Evolutionary conservation across 2,113 vertebrate species (phyloP), one percentile per base, ranked within the genome.

Genomic region (Trachemys scripta): DNA sequence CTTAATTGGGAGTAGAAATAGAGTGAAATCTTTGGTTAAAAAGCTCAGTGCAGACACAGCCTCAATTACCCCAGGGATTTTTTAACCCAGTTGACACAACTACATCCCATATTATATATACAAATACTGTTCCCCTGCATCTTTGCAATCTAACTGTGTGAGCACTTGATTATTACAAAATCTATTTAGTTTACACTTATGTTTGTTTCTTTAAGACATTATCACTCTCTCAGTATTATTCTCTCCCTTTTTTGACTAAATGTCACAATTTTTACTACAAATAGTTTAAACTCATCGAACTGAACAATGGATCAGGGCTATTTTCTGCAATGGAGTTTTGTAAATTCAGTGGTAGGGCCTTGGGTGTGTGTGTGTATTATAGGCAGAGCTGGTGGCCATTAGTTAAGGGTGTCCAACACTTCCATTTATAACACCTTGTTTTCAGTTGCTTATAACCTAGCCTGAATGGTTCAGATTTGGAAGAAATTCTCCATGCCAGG

Each of bases 21-120:
- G 29, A 5, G 42, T 0, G 1, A 89, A 2, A 49, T 82, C 29
- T 83, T 49, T 88, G 2, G 0, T 0, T 0, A 10, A 29, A 45
- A 27, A 20, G 2, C 4, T 3, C 53, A 86, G 13, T 50, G 22
- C 10, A 22, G n/a, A 72, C n/a, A 24, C 4, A 75, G 22, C 45
- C 47, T 22, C 1, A 35, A 94, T 92, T 82, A 8, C 50, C 50
- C 95, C 57, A 38, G 19, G 62, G 35, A 35, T 35, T 8, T 69
- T 10, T 82, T 19, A 4, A 47, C 87, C 42, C 83, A 81, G 53
- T 54, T 35, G 38, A 91, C 80, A 12, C 5, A 35, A 72, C 76
- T 92, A 38, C 16, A 35, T 81, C 88, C 72, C 35, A 85, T 85
- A 4, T 78, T 79, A 54, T 27, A 2, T n/a, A 1, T 49, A 31